These are phyloP conservation scores for Hydropsyche betteni DNA, from an alignment of 2,888 invertebrate species.

Conservation along the genomic window DNA sequence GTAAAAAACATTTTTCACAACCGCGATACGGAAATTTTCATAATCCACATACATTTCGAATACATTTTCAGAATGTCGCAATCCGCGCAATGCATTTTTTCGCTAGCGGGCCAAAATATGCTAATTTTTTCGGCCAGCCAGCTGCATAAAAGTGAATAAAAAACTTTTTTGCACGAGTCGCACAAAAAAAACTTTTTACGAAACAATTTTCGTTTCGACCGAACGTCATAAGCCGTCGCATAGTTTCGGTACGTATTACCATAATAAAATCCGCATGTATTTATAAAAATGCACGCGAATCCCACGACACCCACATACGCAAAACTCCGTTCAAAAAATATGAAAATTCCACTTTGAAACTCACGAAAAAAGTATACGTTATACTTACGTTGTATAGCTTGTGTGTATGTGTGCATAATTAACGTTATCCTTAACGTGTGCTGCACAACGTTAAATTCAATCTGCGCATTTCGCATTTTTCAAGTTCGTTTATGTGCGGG, in stretches of 20 bases:
- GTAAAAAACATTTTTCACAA: too few relatives aligned
- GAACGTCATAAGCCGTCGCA: conserved; percentile 25
- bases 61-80: too few relatives aligned
- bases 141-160: too few relatives aligned
- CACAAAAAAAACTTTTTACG: conserved; percentile 11
- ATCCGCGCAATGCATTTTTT: conserved; percentile 1
- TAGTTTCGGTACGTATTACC: conserved; percentile 7
- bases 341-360: too few relatives aligned
- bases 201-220: conserved; percentile 21
- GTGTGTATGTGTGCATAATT: too few relatives aligned
- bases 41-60: not conserved
- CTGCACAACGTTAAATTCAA: conserved; percentile 5
- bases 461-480: conserved; percentile 5
- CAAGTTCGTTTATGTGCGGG: not conserved
- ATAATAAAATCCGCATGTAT: conserved; percentile 21
- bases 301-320: too few relatives aligned
- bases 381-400: too few relatives aligned
- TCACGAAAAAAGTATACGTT: too few relatives aligned
- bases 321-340: too few relatives aligned
- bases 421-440: too few relatives aligned
- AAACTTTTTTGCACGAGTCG: too few relatives aligned
- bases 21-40: not conserved
- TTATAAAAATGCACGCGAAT: too few relatives aligned
- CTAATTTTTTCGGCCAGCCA: not conserved
- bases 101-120: not conserved